A percentile compares a stretch with the other conserved stretches of the same genome.
Conservation (phyloP, 2,888 invertebrate species). For the Arenicola marina region DNA sequence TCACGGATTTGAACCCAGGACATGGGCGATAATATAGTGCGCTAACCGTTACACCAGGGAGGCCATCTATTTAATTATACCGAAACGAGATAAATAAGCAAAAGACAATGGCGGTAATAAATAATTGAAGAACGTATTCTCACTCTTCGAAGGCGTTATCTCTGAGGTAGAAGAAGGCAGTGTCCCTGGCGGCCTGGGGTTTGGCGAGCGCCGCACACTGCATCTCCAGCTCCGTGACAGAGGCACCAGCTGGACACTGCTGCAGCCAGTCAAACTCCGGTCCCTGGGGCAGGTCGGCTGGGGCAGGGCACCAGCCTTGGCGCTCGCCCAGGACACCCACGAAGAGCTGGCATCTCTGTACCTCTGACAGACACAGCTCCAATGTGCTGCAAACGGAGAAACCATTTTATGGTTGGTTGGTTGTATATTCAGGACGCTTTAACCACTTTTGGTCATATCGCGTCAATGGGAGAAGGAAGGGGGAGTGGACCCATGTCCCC, state of each 20-base stretch:
- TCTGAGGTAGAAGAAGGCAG: conserved; percentile 60
- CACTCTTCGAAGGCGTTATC: conserved; percentile 41
- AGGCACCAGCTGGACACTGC: conserved; percentile 53
- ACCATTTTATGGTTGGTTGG: background rate
- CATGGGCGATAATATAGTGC: too few relatives aligned
- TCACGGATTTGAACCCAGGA: too few relatives aligned
- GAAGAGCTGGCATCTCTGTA: conserved; percentile 60
- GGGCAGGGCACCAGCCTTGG: conserved; percentile 59
- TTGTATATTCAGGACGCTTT: too few relatives aligned
- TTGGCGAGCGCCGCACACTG: conserved; percentile 50
- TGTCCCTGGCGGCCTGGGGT: conserved; percentile 35
- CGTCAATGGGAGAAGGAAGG: too few relatives aligned
- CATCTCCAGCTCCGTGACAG: conserved; percentile 63
- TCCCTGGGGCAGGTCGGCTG: conserved; percentile 48
- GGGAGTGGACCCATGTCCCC: too few relatives aligned
- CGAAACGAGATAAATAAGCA: too few relatives aligned
- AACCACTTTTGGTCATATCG: too few relatives aligned
- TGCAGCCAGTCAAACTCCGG: conserved; percentile 58
- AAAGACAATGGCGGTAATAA: too few relatives aligned
- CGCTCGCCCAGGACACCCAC: conserved; percentile 62
- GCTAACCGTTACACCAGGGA: too few relatives aligned
- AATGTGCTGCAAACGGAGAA: conserved; percentile 49
- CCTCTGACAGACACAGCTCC: conserved; percentile 61
- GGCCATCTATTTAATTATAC: background rate
- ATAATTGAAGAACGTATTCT: too few relatives aligned